Base-by-base conservation (phyloP, 2,888 invertebrate genomes). In the Acleris emargana region DNA sequence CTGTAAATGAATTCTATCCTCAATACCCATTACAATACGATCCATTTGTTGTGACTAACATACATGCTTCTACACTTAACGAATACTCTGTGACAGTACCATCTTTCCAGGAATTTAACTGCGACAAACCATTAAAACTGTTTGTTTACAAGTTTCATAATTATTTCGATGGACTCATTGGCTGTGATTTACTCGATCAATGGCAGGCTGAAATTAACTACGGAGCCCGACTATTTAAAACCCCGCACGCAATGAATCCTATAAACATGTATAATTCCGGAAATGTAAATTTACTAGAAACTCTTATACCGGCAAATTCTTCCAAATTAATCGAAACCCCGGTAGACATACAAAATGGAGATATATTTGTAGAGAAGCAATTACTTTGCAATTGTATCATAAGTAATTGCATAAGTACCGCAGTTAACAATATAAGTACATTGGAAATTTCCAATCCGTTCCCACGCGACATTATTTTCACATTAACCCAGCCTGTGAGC, bases 11-110 rank as follows among this genome's bases (percentile, higher is more conserved):
- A 49, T 58, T 16, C 5, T 58, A 20, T 32, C 1, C 49, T 3
- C 18, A 58, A 5, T 16, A 16, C 5, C 32, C 18, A 3, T 20
- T 18, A 16, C 13, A 49, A 11, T 58, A 58, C 13, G 58, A 58
- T 0, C 58, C 58, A 16, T 58, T 49, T 16, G 32, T 32, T n/a
- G 47, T 58, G 6, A 58, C 58, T 0, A 49, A 58, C 16, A 55
- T 76, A 1, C 76, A 77, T 22, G 74, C 70, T 0, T 69, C 69
- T 0, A 73, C 51, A 32, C 25, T 68, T 9, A 74, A 68, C 28
- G 57, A 76, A 3, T 72, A 73, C 64, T 77, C 76, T 0, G 72
- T 77, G 16, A 73, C 69, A 0, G 2, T 77, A 50, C 79, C 69
- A 2, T 68, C 67, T 50, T 72, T 72, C 61, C 20, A 51, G 1